A percentile compares a stretch with the other conserved stretches of the same genome.
These are phyloP conservation scores for Hanleya hanleyi DNA, from an alignment of 2,888 invertebrate genomes.

Conservation along the genomic window DNA sequence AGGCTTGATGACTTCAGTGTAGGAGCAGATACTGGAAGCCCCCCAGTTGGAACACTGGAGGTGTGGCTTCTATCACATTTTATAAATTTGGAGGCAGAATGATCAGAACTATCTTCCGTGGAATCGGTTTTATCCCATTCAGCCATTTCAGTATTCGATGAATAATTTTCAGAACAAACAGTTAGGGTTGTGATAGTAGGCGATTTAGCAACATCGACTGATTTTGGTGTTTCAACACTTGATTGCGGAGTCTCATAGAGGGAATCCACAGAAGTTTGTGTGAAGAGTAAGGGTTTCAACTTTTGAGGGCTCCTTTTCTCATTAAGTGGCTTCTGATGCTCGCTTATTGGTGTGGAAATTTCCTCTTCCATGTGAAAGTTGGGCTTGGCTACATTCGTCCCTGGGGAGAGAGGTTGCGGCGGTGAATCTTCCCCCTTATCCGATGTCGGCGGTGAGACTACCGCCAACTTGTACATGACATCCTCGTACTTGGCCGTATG, in stretches of 20 bases:
- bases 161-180: no score
- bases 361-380: background rate
- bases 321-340: background rate
- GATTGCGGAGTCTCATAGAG: constrained; percentile 37
- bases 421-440: constrained; percentile 55
- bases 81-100: background rate
- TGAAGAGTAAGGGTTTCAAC: constrained; percentile 1
- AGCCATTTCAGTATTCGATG: no score
- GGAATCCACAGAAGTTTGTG: constrained; percentile 21
- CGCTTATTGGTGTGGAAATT: no score
- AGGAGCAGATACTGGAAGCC: background rate
- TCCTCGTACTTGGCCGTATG: constrained; percentile 50
- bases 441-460: constrained; percentile 59
- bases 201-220: constrained; percentile 10
- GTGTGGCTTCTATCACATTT: background rate
- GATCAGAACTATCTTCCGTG: constrained; percentile 4
- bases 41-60: background rate
- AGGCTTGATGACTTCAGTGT: background rate
- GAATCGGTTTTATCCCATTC: no score
- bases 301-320: background rate
- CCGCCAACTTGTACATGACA: constrained; percentile 59
- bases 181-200: no score
- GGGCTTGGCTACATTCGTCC: background rate
- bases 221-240: constrained; percentile 37
- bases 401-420: constrained; percentile 61